These are phyloP conservation scores for Agrochola litura DNA, from an alignment of 2,888 invertebrate species.

Conservation along the genomic window DNA sequence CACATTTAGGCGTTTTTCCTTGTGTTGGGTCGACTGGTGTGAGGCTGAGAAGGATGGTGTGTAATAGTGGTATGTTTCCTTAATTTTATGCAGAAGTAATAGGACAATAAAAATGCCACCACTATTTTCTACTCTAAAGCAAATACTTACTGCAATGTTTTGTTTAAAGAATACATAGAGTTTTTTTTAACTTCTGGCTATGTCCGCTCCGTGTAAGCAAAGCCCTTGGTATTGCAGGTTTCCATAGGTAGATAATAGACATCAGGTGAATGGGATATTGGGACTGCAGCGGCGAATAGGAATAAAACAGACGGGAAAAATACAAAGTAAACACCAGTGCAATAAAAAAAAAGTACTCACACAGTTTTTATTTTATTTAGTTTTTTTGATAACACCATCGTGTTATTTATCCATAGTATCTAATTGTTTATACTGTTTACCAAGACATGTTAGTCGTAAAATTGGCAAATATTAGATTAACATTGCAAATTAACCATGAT, in stretches of 20 bases:
- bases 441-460: not conserved
- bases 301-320: too few species aligned
- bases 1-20: slow-evolving; percentile 18
- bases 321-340: too few species aligned
- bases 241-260: not conserved
- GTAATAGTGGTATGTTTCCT: not conserved
- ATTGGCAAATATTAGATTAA: too few species aligned
- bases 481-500: not conserved
- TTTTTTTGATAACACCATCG: too few species aligned
- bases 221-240: not conserved
- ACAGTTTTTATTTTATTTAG: too few species aligned
- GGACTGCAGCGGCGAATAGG: too few species aligned
- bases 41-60: not conserved
- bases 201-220: too few species aligned
- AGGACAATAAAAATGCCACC: not conserved
- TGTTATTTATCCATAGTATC: too few species aligned
- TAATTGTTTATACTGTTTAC: not conserved
- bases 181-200: not conserved
- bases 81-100: not conserved
- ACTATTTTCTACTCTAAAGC: not conserved
- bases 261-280: too few species aligned
- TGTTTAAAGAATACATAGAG: not conserved
- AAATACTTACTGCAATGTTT: not conserved
- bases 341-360: too few species aligned
- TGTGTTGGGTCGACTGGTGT: not conserved